A percentile compares a stretch with the other conserved stretches of the same genome.
These are phyloP conservation scores for Planiliza haematocheilus DNA, from an alignment of 2,113 vertebrate genomes.

Conservation along the genomic window DNA sequence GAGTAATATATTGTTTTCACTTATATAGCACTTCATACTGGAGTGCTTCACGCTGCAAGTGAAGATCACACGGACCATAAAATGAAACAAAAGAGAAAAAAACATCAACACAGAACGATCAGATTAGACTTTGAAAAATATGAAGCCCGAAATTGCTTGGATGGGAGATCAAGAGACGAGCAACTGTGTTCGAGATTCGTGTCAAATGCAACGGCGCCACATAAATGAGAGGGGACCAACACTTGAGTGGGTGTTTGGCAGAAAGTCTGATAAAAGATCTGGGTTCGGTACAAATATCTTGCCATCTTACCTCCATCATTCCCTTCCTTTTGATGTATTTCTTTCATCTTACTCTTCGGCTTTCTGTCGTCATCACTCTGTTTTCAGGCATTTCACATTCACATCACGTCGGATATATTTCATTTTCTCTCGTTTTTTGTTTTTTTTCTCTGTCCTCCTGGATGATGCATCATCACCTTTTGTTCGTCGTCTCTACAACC, in stretches of 20 bases:
- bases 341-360: neutral
- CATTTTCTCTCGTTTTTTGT: neutral
- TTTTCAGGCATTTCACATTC: neutral
- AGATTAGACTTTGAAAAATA: too few relatives aligned
- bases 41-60: too few relatives aligned
- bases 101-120: too few relatives aligned
- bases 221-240: too few relatives aligned
- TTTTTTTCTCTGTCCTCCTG: neutral
- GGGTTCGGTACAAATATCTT: conserved; percentile 4
- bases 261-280: neutral
- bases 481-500: neutral
- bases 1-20: too few relatives aligned
- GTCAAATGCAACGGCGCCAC: too few relatives aligned
- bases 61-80: too few relatives aligned
- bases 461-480: neutral
- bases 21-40: too few relatives aligned
- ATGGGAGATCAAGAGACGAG: too few relatives aligned
- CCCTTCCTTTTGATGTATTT: neutral
- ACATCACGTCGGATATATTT: neutral
- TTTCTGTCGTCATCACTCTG: neutral
- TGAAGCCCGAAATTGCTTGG: too few relatives aligned
- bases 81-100: too few relatives aligned
- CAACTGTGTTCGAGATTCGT: too few relatives aligned
- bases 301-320: neutral
- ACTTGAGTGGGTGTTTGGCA: neutral